phyloP scores from a whole-genome alignment of 2,113 vertebrate genomes.

The Glaucidium brasilianum region DNA sequence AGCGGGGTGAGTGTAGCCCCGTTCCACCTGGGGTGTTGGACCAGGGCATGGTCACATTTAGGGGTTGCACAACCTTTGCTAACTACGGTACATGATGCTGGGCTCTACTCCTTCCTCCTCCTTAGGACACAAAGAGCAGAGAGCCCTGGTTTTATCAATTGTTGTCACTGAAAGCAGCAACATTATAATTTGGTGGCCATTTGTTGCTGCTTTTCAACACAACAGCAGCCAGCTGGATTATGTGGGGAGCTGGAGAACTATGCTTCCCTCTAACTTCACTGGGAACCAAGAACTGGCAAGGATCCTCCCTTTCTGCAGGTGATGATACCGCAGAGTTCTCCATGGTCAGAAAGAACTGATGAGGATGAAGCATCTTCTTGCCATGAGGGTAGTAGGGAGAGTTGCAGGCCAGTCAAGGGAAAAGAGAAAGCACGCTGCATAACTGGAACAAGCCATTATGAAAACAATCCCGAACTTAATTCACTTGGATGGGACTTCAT shows the following conservation, averaged over 20 bases:
- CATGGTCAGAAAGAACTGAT: not conserved
- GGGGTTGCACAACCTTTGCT: not conserved
- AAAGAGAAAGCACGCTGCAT: not conserved
- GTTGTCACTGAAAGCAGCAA: not conserved
- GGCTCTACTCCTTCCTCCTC: not conserved
- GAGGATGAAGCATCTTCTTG: not conserved
- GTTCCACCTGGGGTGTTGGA: no score
- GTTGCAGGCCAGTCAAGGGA: not conserved
- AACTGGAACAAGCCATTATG: not conserved
- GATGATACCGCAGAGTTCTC: accelerated
- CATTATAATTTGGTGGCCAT: not conserved
- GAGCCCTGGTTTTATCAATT: not conserved
- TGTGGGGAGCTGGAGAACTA: not conserved
- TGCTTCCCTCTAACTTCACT: not conserved
- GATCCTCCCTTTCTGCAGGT: not conserved
- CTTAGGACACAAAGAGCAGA: not conserved
- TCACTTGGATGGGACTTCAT: not conserved
- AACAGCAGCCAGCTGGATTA: not conserved
- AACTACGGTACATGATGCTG: not conserved
- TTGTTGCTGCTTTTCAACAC: not conserved
- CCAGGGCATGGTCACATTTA: not conserved
- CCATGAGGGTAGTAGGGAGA: not conserved
- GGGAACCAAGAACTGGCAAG: not conserved
- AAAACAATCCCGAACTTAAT: not conserved
- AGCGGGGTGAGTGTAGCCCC: accelerated